Evolutionary conservation across 2,888 invertebrate species (phyloP).

Genomic region (Cenopis cana): DNA sequence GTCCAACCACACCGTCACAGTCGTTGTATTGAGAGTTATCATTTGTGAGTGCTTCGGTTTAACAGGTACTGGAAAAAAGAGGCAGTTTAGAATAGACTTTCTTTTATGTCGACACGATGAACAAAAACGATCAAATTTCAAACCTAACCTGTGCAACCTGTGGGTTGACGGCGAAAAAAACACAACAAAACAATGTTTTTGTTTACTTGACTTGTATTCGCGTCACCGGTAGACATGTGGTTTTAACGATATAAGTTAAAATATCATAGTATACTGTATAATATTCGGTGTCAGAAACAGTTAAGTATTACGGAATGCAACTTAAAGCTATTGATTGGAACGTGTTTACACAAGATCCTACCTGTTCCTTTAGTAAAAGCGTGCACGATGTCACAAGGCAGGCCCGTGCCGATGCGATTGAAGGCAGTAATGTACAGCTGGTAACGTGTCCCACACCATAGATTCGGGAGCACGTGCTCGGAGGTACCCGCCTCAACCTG

Average conservation of each 20-base stretch:
- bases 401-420: slow-evolving; percentile 94
- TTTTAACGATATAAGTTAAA: too few relatives aligned
- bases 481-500: slow-evolving; percentile 93
- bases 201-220: too few relatives aligned
- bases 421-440: slow-evolving; percentile 96
- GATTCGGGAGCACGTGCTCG: slow-evolving; percentile 91
- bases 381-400: slow-evolving; percentile 95
- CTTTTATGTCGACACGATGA: too few relatives aligned
- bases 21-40: slow-evolving; percentile 93
- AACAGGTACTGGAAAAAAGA: slow-evolving; percentile 86
- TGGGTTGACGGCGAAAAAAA: too few relatives aligned
- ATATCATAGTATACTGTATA: too few relatives aligned
- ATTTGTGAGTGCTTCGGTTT: slow-evolving; percentile 92
- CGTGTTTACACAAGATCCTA: slow-evolving; percentile 56
- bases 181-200: too few relatives aligned
- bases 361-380: slow-evolving; percentile 93
- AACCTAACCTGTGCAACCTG: too few relatives aligned
- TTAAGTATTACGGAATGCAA: too few relatives aligned
- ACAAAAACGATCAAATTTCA: neutral
- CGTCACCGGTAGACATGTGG: too few relatives aligned
- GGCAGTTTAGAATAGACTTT: neutral
- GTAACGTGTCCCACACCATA: slow-evolving; percentile 95
- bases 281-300: too few relatives aligned
- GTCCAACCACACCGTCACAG: slow-evolving; percentile 94
- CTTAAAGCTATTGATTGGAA: too few relatives aligned